Conservation (phyloP, 2,888 invertebrate species). For the Oxytorus armatus region DNA sequence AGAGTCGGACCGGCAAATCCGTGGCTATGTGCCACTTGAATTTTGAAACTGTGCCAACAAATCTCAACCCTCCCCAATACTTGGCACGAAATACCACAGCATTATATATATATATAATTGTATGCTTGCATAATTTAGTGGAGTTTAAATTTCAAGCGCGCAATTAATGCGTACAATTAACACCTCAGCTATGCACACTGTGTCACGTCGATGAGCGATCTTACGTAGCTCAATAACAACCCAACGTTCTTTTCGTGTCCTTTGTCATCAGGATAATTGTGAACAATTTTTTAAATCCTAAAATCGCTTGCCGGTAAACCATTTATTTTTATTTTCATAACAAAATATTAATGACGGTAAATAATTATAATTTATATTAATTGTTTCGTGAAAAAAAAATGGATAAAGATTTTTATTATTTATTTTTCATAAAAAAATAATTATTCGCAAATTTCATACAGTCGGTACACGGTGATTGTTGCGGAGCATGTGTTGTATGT, state of each 20-base stretch:
- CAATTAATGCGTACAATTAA: conserved; percentile 40
- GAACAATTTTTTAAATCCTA: too few relatives aligned
- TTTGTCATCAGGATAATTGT: too few relatives aligned
- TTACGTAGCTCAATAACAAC: not conserved
- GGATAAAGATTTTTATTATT: not conserved
- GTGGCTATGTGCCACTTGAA: conserved; percentile 43
- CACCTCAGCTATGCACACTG: conserved; percentile 1
- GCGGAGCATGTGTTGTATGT: not conserved
- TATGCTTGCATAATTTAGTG: conserved; percentile 40
- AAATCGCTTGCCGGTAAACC: too few relatives aligned
- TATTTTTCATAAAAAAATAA: not conserved
- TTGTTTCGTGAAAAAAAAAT: too few relatives aligned
- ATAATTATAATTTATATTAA: too few relatives aligned
- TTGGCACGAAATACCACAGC: conserved; percentile 14
- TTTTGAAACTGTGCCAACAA: conserved; percentile 58
- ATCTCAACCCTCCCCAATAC: conserved; percentile 6
- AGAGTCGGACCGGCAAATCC: conserved; percentile 9
- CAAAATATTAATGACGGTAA: too few relatives aligned
- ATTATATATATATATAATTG: not conserved
- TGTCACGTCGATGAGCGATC: conserved; percentile 14
- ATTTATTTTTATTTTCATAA: too few relatives aligned
- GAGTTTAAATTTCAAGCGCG: conserved; percentile 34
- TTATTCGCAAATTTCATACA: not conserved
- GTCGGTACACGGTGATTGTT: not conserved
- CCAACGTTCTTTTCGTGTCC: not conserved